These are phyloP conservation scores for Protonemura montana DNA, from an alignment of 2,888 invertebrate genomes.

Conservation along the genomic window DNA sequence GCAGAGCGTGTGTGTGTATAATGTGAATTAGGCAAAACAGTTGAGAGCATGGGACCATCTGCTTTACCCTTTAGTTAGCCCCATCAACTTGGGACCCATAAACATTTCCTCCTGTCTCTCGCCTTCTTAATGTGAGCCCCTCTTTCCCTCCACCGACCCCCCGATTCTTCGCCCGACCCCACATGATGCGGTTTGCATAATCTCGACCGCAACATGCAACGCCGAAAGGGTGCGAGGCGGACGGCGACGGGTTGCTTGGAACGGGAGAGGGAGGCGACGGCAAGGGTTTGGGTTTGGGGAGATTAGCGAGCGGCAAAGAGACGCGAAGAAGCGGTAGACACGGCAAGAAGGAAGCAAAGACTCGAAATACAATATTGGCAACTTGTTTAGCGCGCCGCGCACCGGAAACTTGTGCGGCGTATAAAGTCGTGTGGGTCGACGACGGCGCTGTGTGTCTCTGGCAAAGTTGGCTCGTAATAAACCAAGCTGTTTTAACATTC, in stretches of 20 bases:
- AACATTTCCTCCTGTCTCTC: conserved; percentile 46
- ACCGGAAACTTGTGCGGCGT: conserved; percentile 18
- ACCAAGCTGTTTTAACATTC: conserved; percentile 49
- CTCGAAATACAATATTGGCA: conserved; percentile 40
- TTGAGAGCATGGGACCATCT: conserved; percentile 47
- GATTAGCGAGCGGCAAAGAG: conserved; percentile 37
- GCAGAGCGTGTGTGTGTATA: neutral
- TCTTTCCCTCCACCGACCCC: conserved; percentile 24
- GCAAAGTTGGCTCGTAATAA: conserved; percentile 44
- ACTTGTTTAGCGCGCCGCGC: conserved; percentile 31
- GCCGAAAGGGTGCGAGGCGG: conserved; percentile 33
- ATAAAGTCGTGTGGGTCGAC: neutral
- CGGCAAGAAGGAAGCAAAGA: neutral
- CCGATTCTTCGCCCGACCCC: conserved; percentile 33
- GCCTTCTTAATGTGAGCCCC: conserved; percentile 47
- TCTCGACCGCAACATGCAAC: conserved; percentile 44
- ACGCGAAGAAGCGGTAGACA: conserved; percentile 1
- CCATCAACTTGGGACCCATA: conserved; percentile 44
- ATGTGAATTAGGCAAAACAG: conserved; percentile 50
- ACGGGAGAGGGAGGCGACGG: conserved; percentile 22
- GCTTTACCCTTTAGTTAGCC: conserved; percentile 43
- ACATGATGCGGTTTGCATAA: conserved; percentile 50
- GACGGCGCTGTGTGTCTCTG: neutral
- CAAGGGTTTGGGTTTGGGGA: neutral
- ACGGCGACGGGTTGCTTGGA: conserved; percentile 28